phyloP scores from a whole-genome alignment of 2,888 invertebrate species.

The Ophraella communa region DNA sequence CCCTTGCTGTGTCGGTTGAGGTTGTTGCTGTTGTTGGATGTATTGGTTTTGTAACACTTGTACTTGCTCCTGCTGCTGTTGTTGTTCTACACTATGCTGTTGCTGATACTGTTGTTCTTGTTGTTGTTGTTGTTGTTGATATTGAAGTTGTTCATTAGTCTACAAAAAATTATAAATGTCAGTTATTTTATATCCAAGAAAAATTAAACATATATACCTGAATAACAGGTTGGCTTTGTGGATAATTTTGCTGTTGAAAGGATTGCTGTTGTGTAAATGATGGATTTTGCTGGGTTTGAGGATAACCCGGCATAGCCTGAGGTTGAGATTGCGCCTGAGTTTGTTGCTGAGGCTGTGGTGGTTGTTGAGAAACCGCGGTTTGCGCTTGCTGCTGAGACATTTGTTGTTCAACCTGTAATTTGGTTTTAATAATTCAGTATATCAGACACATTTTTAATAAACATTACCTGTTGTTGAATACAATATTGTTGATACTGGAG shows the following conservation, averaged over 20 bases:
- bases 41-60: slow-evolving; percentile 41
- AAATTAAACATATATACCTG: not conserved
- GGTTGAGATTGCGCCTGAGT: slow-evolving; percentile 38
- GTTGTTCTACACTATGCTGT: slow-evolving; percentile 36
- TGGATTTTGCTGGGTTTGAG: slow-evolving; percentile 44
- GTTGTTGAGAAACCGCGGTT: slow-evolving; percentile 42
- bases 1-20: slow-evolving; percentile 33
- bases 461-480: slow-evolving; percentile 61
- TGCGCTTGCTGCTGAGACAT: slow-evolving; percentile 49
- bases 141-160: slow-evolving; percentile 25
- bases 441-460: not conserved
- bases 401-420: slow-evolving; percentile 60
- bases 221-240: slow-evolving; percentile 31
- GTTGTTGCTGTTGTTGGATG: slow-evolving; percentile 32
- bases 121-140: slow-evolving; percentile 39
- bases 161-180: slow-evolving; percentile 33
- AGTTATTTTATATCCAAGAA: slow-evolving; percentile 27
- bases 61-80: slow-evolving; percentile 33
- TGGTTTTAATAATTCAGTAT: not conserved
- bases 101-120: slow-evolving; percentile 34
- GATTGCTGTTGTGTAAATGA: slow-evolving; percentile 40
- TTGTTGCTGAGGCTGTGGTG: slow-evolving; percentile 63
- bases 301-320: slow-evolving; percentile 40
- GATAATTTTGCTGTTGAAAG: slow-evolving; percentile 33
- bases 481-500: slow-evolving; percentile 64